Conservation (phyloP, 1,140 invertebrate genomes). For the Dufourea novaeangliae region DNA sequence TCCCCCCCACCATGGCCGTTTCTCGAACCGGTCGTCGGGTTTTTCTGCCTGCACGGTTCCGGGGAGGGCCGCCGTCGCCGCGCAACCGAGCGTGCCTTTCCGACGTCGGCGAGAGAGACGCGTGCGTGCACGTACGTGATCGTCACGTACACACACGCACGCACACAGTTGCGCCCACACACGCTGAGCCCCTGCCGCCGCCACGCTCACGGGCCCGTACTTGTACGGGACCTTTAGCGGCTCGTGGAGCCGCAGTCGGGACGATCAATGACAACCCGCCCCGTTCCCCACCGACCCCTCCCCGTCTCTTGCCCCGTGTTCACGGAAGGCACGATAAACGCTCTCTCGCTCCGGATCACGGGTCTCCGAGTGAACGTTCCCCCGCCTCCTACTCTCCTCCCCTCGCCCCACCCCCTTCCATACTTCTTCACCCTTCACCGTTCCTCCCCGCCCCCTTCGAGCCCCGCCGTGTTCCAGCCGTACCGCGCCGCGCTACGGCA, state of each 20-base stretch:
- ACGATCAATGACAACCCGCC: constrained; percentile 81
- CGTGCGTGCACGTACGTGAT: constrained; percentile 37
- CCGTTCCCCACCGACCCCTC: constrained; percentile 22
- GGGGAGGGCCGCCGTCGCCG: too few relatives aligned
- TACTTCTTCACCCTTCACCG: background rate
- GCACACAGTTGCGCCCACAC: constrained; percentile 57
- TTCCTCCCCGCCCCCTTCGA: background rate
- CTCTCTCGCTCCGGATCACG: constrained; percentile 56
- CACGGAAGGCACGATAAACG: constrained; percentile 63
- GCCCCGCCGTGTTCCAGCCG: background rate
- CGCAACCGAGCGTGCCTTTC: constrained; percentile 57
- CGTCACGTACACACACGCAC: constrained; percentile 40
- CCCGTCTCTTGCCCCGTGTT: constrained; percentile 39
- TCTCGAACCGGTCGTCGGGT: constrained; percentile 35
- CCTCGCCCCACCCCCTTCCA: background rate
- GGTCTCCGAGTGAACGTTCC: constrained; percentile 55
- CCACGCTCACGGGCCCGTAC: constrained; percentile 73
- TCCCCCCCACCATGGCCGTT: constrained; percentile 6
- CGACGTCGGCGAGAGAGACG: constrained; percentile 31
- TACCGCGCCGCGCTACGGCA: constrained; percentile 18
- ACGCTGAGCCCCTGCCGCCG: constrained; percentile 61
- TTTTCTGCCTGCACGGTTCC: constrained; percentile 41
- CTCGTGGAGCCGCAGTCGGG: constrained; percentile 77
- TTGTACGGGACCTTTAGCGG: constrained; percentile 81
- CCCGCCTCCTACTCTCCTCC: background rate